Percentiles rank a stretch among this genome's conserved stretches.
Conservation (phyloP, 2,797 vertebrate species). For the Meriones psammophilus region DNA sequence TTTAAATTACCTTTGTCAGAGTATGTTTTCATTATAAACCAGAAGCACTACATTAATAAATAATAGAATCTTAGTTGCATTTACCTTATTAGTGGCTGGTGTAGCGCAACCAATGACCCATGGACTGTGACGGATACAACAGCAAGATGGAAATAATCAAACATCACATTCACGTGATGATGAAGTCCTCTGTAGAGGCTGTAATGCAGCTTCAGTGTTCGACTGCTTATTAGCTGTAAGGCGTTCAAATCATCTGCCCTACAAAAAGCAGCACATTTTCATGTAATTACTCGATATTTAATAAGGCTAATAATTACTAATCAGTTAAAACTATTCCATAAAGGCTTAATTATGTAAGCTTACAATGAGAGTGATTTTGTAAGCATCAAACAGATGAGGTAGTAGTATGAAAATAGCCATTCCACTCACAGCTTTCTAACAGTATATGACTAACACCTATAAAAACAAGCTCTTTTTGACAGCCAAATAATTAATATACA, state of each 20-base stretch:
- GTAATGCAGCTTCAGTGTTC: conserved; percentile 98
- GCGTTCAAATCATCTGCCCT: conserved; percentile 95
- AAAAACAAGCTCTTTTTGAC: conserved; percentile 25
- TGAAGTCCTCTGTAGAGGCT: conserved; percentile 97
- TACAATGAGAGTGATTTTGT: conserved; percentile 62
- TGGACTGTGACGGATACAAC: conserved; percentile 97
- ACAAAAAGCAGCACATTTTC: conserved; percentile 67
- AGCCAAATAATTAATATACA: conserved; percentile 7
- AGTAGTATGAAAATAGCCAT: conserved; percentile 39
- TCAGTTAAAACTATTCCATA: conserved; percentile 44
- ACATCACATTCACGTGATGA: conserved; percentile 99
- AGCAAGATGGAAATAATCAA: conserved; percentile 99
- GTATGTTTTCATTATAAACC: conserved; percentile 37
- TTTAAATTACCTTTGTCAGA: conserved; percentile 62
- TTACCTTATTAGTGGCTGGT: conserved; percentile 98
- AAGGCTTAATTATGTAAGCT: conserved; percentile 45
- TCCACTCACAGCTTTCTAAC: conserved; percentile 22
- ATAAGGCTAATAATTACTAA: background rate
- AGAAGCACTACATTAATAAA: conserved; percentile 12
- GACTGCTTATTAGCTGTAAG: conserved; percentile 97
- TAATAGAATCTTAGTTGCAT: background rate
- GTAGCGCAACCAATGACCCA: conserved; percentile 97
- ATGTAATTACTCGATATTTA: conserved; percentile 50
- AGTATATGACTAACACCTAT: conserved; percentile 11
- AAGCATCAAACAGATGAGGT: conserved; percentile 44